Evolutionary conservation across 2,113 vertebrate genomes (phyloP).

Genomic region (Sciurus niger): DNA sequence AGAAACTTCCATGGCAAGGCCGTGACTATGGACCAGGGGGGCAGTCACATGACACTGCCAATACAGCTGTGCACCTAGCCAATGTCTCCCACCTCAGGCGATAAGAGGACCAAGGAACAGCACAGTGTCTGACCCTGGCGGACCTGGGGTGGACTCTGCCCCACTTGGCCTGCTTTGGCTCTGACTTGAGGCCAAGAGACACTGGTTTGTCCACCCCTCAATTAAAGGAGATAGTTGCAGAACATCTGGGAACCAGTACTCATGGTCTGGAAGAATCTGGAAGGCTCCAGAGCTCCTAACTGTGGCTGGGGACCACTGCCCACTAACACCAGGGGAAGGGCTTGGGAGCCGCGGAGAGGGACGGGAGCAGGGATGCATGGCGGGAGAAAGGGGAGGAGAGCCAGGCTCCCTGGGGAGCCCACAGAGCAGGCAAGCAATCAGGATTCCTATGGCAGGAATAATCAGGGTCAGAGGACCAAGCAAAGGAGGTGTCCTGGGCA

Average conservation of each 20-base stretch:
- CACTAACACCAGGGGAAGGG: not conserved
- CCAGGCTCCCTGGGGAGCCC: not conserved
- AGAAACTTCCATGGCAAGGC: not conserved
- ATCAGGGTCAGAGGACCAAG: not conserved
- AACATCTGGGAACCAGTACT: not conserved
- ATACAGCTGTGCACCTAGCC: not conserved
- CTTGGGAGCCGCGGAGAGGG: fast-evolving
- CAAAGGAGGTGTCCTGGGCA: fast-evolving
- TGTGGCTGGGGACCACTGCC: not conserved
- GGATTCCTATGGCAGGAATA: fast-evolving
- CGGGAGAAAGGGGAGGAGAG: fast-evolving
- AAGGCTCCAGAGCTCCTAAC: not conserved
- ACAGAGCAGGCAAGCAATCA: fast-evolving
- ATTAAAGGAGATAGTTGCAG: not conserved
- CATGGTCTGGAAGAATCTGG: fast-evolving
- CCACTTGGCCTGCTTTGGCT: not conserved
- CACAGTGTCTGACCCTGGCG: not conserved
- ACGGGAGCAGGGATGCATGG: too few relatives aligned
- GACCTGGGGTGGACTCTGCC: too few relatives aligned
- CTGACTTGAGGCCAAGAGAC: not conserved
- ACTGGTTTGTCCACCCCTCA: not conserved
- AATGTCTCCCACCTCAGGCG: fast-evolving
- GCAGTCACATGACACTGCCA: not conserved
- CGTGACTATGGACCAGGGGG: not conserved
- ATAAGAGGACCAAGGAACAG: not conserved